Evolutionary conservation across 2,113 vertebrate genomes (phyloP).

Genomic region (Lonchura striata): DNA sequence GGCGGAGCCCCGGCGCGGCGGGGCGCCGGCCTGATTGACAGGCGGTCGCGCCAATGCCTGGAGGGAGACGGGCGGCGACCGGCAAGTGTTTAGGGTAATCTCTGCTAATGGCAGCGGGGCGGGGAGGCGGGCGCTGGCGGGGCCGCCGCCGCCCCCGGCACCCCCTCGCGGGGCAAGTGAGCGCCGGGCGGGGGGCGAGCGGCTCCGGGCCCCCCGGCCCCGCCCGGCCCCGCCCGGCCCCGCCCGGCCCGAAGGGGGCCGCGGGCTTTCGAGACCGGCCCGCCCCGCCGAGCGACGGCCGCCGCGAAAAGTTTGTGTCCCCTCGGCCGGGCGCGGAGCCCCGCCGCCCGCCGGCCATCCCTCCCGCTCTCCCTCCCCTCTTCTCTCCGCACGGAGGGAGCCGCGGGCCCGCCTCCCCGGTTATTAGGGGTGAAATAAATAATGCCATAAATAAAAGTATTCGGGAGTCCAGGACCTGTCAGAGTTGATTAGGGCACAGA

Average conservation of each 20-base stretch:
- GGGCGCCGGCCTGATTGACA: conserved; percentile 82
- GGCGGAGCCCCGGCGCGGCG: conserved; percentile 62
- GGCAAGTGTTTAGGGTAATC: conserved; percentile 74
- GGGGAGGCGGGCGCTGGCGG: conserved; percentile 64
- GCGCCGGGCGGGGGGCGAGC: not conserved
- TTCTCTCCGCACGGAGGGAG: not conserved
- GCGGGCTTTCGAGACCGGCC: not conserved
- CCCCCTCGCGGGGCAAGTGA: not conserved
- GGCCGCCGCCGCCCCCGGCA: not conserved
- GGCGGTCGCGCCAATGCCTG: conserved; percentile 88
- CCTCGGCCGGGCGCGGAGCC: not conserved
- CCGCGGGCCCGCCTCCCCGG: not conserved
- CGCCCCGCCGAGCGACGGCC: not conserved
- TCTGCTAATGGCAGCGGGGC: conserved; percentile 73
- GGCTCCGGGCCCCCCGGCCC: no score
- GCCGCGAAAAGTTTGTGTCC: not conserved
- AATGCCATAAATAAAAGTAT: conserved; percentile 76
- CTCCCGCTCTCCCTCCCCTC: no score
- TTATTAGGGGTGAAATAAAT: conserved; percentile 62
- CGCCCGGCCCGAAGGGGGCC: no score
- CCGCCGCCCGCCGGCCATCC: not conserved
- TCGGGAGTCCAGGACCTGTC: conserved; percentile 73
- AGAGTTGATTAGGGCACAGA: conserved; percentile 75
- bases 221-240: no score
- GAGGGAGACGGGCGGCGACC: conserved; percentile 77